Base-by-base conservation (phyloP, 2,888 invertebrate genomes). In the Cataglyphis albicans region DNA sequence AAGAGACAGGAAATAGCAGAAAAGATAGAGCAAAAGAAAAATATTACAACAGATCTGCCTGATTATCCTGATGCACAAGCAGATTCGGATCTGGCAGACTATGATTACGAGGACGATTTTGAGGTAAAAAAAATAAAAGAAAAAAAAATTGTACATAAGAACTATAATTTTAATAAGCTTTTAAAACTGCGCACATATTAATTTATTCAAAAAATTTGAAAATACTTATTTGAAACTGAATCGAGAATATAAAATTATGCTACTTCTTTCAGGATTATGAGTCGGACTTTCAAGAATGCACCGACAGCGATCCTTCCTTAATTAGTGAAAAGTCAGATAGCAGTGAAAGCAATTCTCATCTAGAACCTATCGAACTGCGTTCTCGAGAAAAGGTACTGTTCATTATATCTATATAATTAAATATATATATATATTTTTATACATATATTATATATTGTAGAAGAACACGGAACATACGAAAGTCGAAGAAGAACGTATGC, bases 201-300 rank as follows among this genome's bases (percentile, higher is more conserved):
- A 55, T 10, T 55, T 55, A 21, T 1, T 61, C 9, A 61, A 32
- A 18, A 6, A 32, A 61, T 7, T 32, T 35, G 3, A 61, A 32
- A 9, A 18, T 57, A 25, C 12, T 10, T n/a, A 21, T 3, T 10
- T n/a, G 4, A 55, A 57, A 21, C 1, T 25, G 57, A 57, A n/a
- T 61, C 15, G 1, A 18, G 18, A 48, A 1, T 0, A 7, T 81
- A 67, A 4, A 73, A 38, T 84, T 57, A 82, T 83, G 25, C 44
- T 6, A 7, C 15, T 74, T 80, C 75, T 89, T 91, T 48, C 65
- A 95, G 95, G 95, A 95, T 87, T 95, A 95, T 85, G 95, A 95
- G 88, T 95, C 95, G 0, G 95, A 95, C 91, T 95, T 95, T 91
- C 95, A 95, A 91, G 95, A 95, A 67, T 94, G 93, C 64, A 92